Conservation (phyloP, 2,797 vertebrate species). For the Amphiprion clarkii region DNA sequence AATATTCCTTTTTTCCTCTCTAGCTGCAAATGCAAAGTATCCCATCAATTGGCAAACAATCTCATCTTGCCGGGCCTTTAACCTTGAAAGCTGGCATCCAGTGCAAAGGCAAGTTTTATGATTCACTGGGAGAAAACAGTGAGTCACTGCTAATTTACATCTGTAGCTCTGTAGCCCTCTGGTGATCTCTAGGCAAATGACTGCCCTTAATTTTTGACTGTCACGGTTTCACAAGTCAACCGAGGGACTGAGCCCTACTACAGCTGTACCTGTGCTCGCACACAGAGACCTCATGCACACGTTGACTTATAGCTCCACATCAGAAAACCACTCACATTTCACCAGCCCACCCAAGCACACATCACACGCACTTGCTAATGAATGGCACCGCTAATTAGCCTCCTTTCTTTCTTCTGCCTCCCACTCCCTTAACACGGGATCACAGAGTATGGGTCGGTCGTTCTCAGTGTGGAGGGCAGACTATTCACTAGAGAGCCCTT, state of each 20-base stretch:
- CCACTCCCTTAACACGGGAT: conserved; percentile 80
- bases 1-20: conserved; percentile 13
- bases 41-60: conserved; percentile 61
- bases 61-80: conserved; percentile 60
- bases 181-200: conserved; percentile 47
- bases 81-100: conserved; percentile 70
- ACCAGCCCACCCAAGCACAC: conserved; percentile 69
- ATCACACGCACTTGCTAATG: conserved; percentile 69
- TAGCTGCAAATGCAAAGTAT: conserved; percentile 51
- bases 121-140: conserved; percentile 63
- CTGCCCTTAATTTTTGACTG: conserved; percentile 22
- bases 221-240: conserved; percentile 14
- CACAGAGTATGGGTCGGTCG: conserved; percentile 76
- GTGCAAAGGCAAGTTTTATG: conserved; percentile 63
- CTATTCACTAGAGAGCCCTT: conserved; percentile 75
- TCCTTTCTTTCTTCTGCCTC: conserved; percentile 71
- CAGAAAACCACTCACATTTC: conserved; percentile 50
- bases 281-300: conserved; percentile 6
- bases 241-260: not conserved
- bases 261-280: conserved; percentile 2
- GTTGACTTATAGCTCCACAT: conserved; percentile 29
- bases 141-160: conserved; percentile 72
- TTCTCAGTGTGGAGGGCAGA: conserved; percentile 73
- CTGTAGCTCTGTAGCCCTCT: conserved; percentile 37
- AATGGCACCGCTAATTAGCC: conserved; percentile 79